Evolutionary conservation across 1,140 invertebrate species (phyloP).

Genomic region (Frieseomelitta varia): DNA sequence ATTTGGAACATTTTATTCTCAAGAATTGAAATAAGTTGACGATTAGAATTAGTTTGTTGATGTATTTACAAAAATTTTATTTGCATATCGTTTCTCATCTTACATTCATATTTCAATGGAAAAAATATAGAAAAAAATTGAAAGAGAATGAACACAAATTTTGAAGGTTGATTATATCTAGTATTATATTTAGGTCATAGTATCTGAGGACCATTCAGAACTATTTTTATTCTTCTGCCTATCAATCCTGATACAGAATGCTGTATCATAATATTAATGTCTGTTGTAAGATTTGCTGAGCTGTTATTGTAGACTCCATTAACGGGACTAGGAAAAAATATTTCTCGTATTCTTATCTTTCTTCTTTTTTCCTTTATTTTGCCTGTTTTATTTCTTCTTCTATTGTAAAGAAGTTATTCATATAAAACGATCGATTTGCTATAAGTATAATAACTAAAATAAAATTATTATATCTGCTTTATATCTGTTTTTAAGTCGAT

Average conservation of each 20-base stretch:
- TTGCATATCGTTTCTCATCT: too few relatives aligned
- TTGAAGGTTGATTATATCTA: not conserved
- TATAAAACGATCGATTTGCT: not conserved
- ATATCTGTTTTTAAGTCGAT: too few relatives aligned
- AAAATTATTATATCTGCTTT: too few relatives aligned
- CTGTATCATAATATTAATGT: conserved; percentile 2
- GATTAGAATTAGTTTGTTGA: too few relatives aligned
- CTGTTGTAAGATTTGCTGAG: not conserved
- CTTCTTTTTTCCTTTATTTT: too few relatives aligned
- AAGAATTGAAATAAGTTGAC: too few relatives aligned
- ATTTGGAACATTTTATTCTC: too few relatives aligned
- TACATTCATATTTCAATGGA: too few relatives aligned
- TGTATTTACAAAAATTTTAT: too few relatives aligned
- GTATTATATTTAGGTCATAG: not conserved
- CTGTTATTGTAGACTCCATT: conserved; percentile 23
- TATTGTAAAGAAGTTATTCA: not conserved
- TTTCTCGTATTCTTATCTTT: not conserved
- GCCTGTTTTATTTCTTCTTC: not conserved
- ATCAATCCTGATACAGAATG: not conserved
- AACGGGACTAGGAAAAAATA: not conserved
- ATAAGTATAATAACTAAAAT: too few relatives aligned
- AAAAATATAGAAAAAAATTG: not conserved
- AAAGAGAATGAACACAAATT: not conserved
- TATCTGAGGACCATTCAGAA: not conserved
- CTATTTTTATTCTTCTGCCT: not conserved